phyloP scores from a whole-genome alignment of 2,797 vertebrate species.

The Okamejei kenojei region DNA sequence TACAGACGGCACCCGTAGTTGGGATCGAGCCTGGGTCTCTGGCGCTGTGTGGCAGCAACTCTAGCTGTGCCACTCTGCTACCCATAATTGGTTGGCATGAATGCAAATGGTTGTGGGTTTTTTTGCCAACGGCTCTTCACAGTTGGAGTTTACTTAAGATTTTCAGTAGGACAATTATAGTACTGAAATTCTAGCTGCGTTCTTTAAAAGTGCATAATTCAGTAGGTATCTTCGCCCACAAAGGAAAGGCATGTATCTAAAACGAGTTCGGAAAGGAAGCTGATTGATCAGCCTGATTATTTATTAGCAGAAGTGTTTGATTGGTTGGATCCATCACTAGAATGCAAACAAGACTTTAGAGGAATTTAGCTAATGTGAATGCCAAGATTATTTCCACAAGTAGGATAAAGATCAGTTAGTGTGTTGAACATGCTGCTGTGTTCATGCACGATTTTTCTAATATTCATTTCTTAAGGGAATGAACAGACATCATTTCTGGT shows the following conservation, averaged over 20 bases:
- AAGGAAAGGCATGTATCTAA: neutral
- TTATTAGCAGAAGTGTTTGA: no score
- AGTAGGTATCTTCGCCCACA: neutral
- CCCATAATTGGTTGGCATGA: neutral
- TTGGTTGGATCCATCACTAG: neutral
- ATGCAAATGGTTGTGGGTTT: neutral
- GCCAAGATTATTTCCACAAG: neutral
- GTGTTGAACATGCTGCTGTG: neutral
- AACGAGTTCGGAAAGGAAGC: neutral
- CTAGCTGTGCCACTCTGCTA: neutral
- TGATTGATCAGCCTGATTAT: neutral
- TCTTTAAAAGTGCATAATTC: neutral
- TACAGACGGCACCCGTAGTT: no score
- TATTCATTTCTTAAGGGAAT: neutral
- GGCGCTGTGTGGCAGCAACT: no score
- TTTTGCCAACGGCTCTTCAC: neutral
- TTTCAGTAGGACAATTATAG: neutral
- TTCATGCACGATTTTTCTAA: neutral
- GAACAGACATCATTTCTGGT: no score
- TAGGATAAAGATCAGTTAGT: neutral
- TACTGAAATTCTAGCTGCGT: no score
- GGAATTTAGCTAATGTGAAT: neutral
- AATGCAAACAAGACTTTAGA: neutral
- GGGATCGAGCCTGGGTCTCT: no score
- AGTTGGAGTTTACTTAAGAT: neutral